Conservation (phyloP, 2,888 invertebrate genomes). For the Bibio marci region DNA sequence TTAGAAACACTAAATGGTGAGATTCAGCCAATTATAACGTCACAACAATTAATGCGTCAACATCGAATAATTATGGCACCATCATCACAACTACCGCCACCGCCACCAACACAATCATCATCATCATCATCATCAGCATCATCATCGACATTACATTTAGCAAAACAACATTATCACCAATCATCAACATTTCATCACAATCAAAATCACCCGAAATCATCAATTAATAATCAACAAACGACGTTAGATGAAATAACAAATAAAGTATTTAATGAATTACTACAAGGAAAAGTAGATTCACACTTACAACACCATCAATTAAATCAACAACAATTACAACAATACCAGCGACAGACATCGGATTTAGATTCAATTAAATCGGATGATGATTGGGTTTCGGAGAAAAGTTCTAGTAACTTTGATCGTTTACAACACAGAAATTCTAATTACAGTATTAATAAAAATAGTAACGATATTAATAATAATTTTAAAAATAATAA, state of each 20-base stretch:
- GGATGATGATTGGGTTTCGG: conserved; percentile 50
- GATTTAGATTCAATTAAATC: background rate
- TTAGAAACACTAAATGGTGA: background rate
- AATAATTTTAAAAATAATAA: no score
- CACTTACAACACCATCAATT: conserved; percentile 12
- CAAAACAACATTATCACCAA: conserved; percentile 5
- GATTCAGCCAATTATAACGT: background rate
- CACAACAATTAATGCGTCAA: background rate
- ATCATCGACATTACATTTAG: conserved; percentile 1
- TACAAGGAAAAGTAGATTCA: conserved; percentile 43
- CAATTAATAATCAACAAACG: conserved; percentile 9
- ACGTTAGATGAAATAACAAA: conserved; percentile 55
- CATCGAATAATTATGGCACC: background rate
- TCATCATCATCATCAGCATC: conserved; percentile 5
- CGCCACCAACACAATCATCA: conserved; percentile 5
- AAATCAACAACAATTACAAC: no score
- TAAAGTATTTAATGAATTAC: conserved; percentile 55
- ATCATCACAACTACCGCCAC: background rate
- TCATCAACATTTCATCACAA: conserved; percentile 3
- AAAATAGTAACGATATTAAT: no score
- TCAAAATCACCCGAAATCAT: conserved; percentile 6
- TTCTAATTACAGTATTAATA: no score
- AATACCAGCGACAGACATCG: conserved; percentile 16
- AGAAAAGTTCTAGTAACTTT: conserved; percentile 49
- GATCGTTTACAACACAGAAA: conserved; percentile 33